Evolutionary conservation across 2,888 invertebrate species (phyloP).

Genomic region (Bellardia bayeri): DNA sequence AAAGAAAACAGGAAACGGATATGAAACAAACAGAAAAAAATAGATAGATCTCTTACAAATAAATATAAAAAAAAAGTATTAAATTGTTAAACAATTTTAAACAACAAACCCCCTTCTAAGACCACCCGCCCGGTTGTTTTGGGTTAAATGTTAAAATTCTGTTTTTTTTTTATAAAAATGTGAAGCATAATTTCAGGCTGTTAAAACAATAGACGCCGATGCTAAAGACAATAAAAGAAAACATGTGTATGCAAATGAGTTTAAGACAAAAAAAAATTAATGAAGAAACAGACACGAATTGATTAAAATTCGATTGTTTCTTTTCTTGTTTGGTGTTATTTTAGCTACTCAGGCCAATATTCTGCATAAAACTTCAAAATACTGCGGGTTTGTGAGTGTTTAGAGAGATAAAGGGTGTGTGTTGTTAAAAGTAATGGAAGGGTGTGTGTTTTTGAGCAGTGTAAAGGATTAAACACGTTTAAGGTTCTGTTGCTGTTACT

Average conservation of each 20-base stretch:
- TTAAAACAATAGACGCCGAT: constrained; percentile 70
- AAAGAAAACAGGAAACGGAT: constrained; percentile 70
- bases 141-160: constrained; percentile 22
- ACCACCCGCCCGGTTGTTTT: constrained; percentile 5
- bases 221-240: constrained; percentile 62
- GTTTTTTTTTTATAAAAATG: constrained; percentile 8
- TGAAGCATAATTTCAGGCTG: constrained; percentile 62
- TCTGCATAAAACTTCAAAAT: constrained; percentile 41
- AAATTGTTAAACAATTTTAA: constrained; percentile 69
- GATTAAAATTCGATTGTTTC: constrained; percentile 84
- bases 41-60: constrained; percentile 34
- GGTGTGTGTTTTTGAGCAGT: constrained; percentile 51
- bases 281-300: constrained; percentile 79
- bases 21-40: constrained; percentile 59
- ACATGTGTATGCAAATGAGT: constrained; percentile 74
- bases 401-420: constrained; percentile 52
- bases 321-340: constrained; percentile 76
- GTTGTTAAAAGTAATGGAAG: background rate
- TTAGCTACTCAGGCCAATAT: constrained; percentile 28
- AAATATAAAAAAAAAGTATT: constrained; percentile 62
- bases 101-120: constrained; percentile 12
- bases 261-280: constrained; percentile 41
- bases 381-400: constrained; percentile 50
- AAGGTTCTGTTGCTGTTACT: constrained; percentile 33
- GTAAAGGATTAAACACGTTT: constrained; percentile 71